Evolutionary conservation across 2,113 vertebrate species (phyloP).

Genomic region (Geothlypis trichas): DNA sequence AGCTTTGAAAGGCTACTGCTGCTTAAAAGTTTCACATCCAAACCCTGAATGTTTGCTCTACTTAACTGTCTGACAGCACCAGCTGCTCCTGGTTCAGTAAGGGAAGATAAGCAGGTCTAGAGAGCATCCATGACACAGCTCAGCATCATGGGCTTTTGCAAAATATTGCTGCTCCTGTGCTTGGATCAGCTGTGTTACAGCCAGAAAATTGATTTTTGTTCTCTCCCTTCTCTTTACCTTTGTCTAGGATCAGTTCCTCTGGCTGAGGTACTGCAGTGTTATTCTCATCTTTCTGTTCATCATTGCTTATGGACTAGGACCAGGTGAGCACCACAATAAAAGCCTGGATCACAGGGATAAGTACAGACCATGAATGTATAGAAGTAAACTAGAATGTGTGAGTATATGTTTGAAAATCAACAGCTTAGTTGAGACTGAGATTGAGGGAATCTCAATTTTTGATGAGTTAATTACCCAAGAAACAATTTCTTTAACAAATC

Average conservation of each 20-base stretch:
- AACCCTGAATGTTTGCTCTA: too few relatives aligned
- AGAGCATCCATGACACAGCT: not conserved
- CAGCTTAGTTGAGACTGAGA: not conserved
- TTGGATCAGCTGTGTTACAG: not conserved
- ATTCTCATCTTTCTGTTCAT: constrained; percentile 79
- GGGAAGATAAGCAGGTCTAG: not conserved
- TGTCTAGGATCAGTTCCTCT: constrained; percentile 65
- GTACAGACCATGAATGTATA: not conserved
- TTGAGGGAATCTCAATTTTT: not conserved
- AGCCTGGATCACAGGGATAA: not conserved
- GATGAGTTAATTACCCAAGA: not conserved
- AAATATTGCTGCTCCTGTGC: not conserved
- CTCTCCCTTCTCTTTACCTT: not conserved
- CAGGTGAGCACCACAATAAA: constrained; percentile 59
- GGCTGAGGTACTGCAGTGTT: constrained; percentile 83
- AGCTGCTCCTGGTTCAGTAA: not conserved
- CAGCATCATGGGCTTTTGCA: not conserved
- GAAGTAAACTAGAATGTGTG: not conserved
- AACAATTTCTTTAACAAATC: not conserved
- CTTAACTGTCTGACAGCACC: not conserved
- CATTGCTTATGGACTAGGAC: constrained; percentile 76
- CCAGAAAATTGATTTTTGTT: not conserved
- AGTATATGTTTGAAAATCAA: not conserved
- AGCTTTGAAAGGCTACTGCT: too few relatives aligned
- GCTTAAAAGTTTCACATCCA: too few relatives aligned